Percentiles rank a stretch among this genome's conserved stretches.
These are phyloP conservation scores for Sebastes oblongus DNA, from an alignment of 2,797 vertebrate species.

Conservation along the genomic window DNA sequence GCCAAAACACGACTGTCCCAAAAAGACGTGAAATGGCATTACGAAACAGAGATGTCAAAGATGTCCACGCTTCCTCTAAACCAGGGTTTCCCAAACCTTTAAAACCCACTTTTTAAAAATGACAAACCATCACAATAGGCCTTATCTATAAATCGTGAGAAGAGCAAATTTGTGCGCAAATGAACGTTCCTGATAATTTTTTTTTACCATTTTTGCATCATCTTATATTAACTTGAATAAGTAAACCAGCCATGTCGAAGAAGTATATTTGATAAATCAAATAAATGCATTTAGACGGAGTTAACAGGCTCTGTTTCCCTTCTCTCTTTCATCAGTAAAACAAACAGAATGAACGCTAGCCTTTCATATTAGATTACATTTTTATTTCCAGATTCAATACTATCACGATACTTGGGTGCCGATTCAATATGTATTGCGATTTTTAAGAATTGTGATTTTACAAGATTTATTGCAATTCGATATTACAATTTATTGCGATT, in stretches of 20 bases:
- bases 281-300: background rate
- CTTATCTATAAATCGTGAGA: no score
- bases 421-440: no score
- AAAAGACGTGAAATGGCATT: background rate
- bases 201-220: no score
- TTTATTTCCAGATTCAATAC: rapidly evolving
- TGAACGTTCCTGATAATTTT: no score
- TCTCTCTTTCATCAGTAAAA: background rate
- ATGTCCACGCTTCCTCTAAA: background rate
- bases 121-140: background rate
- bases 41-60: conserved; percentile 6
- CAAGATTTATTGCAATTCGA: no score
- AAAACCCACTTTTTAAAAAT: background rate
- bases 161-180: no score
- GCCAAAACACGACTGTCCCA: background rate
- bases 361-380: background rate
- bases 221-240: no score
- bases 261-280: background rate
- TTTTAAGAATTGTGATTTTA: no score
- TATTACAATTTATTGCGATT: no score
- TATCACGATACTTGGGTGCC: no score
- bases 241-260: background rate
- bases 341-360: background rate
- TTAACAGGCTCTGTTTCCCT: background rate
- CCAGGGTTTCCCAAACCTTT: background rate